Evolutionary conservation across 2,888 invertebrate species (phyloP).

Genomic region (Dendrolimus houi): DNA sequence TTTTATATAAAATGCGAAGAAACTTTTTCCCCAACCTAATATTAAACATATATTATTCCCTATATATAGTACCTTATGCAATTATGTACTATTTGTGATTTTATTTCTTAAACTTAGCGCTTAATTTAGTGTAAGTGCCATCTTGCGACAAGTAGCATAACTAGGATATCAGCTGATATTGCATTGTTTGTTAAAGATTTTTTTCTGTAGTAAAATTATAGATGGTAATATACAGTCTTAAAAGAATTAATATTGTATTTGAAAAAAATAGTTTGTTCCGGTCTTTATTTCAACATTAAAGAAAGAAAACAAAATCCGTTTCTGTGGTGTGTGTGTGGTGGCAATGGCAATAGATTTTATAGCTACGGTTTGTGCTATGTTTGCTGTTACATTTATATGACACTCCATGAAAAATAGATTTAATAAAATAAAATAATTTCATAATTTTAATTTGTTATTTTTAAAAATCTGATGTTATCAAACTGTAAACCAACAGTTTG

Average conservation of each 20-base stretch:
- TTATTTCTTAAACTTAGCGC: background rate
- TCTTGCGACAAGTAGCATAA: background rate
- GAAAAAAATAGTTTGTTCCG: background rate
- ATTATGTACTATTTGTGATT: background rate
- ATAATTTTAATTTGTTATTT: too few relatives aligned
- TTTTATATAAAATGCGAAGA: too few relatives aligned
- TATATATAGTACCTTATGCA: background rate
- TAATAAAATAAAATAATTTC: constrained; percentile 1
- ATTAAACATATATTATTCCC: too few relatives aligned
- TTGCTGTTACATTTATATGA: constrained; percentile 12
- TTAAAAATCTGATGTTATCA: too few relatives aligned
- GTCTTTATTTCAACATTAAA: background rate
- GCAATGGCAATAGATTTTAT: constrained; percentile 18
- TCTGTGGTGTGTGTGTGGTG: constrained; percentile 17
- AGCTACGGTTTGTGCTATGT: constrained; percentile 15
- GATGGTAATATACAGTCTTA: too few relatives aligned
- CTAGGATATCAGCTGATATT: too few relatives aligned
- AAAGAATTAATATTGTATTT: too few relatives aligned
- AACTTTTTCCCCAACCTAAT: too few relatives aligned
- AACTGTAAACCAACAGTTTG: too few relatives aligned
- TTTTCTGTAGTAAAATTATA: too few relatives aligned
- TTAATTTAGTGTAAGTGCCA: background rate
- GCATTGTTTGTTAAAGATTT: too few relatives aligned
- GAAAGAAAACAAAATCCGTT: constrained; percentile 7
- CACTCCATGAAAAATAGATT: constrained; percentile 7